A percentile compares a stretch with the other conserved stretches of the same genome.
Evolutionary conservation across 2,888 invertebrate genomes (phyloP).

Genomic region (Mallateleia sp.): DNA sequence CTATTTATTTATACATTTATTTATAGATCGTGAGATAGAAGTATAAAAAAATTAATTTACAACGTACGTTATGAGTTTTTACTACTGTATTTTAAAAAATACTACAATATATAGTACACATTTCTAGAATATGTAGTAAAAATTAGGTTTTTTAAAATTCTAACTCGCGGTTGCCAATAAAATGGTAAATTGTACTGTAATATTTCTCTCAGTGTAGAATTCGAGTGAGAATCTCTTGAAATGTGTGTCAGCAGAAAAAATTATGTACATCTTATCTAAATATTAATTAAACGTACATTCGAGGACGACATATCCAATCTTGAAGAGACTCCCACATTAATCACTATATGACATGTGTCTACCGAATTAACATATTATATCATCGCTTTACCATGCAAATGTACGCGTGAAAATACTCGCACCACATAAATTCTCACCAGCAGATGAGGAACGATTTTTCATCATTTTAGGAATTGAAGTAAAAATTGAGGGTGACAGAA

Average conservation of each 20-base stretch:
- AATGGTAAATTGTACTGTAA: too few species aligned
- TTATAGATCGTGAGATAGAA: too few species aligned
- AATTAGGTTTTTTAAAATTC: too few species aligned
- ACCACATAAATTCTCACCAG: constrained; percentile 1
- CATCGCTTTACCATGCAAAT: constrained; percentile 30
- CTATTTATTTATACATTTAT: too few species aligned
- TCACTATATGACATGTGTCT: constrained; percentile 40
- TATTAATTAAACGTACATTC: constrained; percentile 19
- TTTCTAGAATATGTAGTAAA: too few species aligned
- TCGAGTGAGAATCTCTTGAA: too few species aligned
- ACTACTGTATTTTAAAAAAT: too few species aligned
- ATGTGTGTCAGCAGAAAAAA: constrained; percentile 17
- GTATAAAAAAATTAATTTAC: too few species aligned
- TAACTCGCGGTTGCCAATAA: too few species aligned
- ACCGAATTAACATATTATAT: constrained; percentile 42
- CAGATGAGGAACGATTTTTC: constrained; percentile 50
- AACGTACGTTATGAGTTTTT: too few species aligned
- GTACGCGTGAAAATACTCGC: not conserved
- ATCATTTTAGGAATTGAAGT: constrained; percentile 53
- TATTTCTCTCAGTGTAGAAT: too few species aligned
- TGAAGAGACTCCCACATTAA: constrained; percentile 24
- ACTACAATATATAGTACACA: too few species aligned
- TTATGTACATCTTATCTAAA: constrained; percentile 17
- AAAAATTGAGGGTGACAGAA: constrained; percentile 38
- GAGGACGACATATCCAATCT: constrained; percentile 1